Base-by-base conservation (phyloP, 2,113 vertebrate species). In the Lasiurus cinereus region DNA sequence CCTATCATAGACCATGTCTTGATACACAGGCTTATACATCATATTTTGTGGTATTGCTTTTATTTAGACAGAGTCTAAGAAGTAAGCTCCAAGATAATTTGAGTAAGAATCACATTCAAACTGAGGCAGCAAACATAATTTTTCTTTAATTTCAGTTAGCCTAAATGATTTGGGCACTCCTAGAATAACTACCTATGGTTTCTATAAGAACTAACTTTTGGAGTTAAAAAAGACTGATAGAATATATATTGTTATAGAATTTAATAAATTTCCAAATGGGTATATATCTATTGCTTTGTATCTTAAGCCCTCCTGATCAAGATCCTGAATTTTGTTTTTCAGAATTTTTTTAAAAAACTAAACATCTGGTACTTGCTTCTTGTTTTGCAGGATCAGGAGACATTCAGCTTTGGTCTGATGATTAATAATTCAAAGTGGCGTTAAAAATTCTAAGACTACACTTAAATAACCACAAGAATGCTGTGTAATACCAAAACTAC, bases 1-100 rank as follows among this genome's bases (percentile, higher is more conserved):
- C 21, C 14, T 64, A 80, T 76, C 70, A 33, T n/a, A 36, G 78
- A 54, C 1, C 46, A 22, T 90, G 24, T 33, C 73, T 16, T 56
- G 8, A 31, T 39, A 8, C 7, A 77, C 3, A 50, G 39, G 13
- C 12, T 83, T 52, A 39, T 27, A 48, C 2, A 84, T 6, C 59
- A 83, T 83, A 84, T 86, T 95, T 93, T 78, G 10, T 56, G 50
- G 16, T 78, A 70, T 93, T 82, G 0, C 8, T 92, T 64, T 50
- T 70, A 67, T 48, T 92, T 31, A 82, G 43, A 83, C 5, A 62
- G 85, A 93, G 11, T 50, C 21, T 46, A 79, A 87, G 29, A 62
- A 54, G 1, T 24, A 83, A 91, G 15, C 11, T 83, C 56, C 91
- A 88, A 88, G n/a, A 89, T 76, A 91, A 56, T 83, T 67, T 22